Base-by-base conservation (phyloP, 2,888 invertebrate species). In the Leptinotarsa rubiginosa region DNA sequence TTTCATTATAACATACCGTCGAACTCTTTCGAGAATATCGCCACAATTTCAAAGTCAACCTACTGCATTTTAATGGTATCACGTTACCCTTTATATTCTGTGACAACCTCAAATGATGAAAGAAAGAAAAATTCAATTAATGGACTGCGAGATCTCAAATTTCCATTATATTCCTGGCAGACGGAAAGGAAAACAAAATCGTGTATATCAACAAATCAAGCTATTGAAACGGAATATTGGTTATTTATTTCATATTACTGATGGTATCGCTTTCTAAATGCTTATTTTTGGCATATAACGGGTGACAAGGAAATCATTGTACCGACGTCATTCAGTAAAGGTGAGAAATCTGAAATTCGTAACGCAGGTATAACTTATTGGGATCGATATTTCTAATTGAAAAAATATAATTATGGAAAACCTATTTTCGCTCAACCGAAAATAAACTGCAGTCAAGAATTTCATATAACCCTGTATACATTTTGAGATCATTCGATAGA, bases 71-170 rank as follows among this genome's bases (percentile, higher is more conserved):
- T 10, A 50, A 25, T 16, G 54, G 52, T 49, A 54, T 68, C 68
- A 18, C 18, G 31, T 68, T 52, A 54, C 68, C 31, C 68, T 52
- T 54, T 54, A 52, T 13, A 67, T 67, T 67, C 25, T 52, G 52
- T 52, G 67, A 67, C 50, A 52, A 52, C 18, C 20, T 20, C 47
- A 10, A 68, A 54, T 31, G 41, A 41, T 54, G 68, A 54, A 20
- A 22, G 68, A 22, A 25, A 52, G 25, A 41, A 25, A 41, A 54
- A 68, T 68, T 54, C 68, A 68, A 68, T 68, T 68, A 68, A 54
- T 31, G 31, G 66, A 18, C 18, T 50, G 22, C 13, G 67, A 49
- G 54, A 41, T 52, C 52, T 68, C 25, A 15, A 68, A 31, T 54
- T 68, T 68, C 68, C 54, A 54, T 54, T 54, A 68, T 68, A 22